Percentiles rank a stretch among this genome's conserved stretches.
These are phyloP conservation scores for Spatulosminthurus flaviceps DNA, from an alignment of 2,888 invertebrate species.

Conservation along the genomic window DNA sequence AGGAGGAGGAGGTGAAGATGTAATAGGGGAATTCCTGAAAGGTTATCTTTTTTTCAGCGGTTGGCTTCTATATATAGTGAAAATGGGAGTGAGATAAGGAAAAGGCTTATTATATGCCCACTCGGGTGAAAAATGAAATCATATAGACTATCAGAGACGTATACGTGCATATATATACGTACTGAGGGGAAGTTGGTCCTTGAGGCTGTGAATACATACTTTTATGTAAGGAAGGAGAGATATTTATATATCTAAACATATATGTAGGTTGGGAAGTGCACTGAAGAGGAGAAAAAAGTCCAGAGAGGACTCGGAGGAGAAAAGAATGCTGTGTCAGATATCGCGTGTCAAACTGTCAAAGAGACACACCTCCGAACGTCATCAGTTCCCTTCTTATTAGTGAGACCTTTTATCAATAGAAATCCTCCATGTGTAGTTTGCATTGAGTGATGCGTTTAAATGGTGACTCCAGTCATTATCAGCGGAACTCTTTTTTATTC, in stretches of 20 bases:
- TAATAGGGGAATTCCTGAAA: constrained; percentile 13
- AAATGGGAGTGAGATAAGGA: constrained; percentile 29
- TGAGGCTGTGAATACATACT: no score
- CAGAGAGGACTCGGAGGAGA: constrained; percentile 6
- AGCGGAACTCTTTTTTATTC: not conserved
- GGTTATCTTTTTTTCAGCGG: constrained; percentile 1
- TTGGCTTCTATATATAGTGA: not conserved
- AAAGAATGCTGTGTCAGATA: constrained; percentile 53
- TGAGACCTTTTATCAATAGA: constrained; percentile 34
- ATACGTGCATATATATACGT: not conserved
- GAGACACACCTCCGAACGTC: constrained; percentile 53
- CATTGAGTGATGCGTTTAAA: no score
- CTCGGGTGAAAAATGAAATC: constrained; percentile 25
- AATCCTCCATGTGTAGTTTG: no score
- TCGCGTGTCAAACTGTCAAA: constrained; percentile 57
- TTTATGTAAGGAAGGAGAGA: no score
- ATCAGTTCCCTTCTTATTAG: constrained; percentile 52
- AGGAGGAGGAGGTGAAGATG: not conserved
- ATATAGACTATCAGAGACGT: not conserved
- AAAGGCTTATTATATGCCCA: constrained; percentile 38
- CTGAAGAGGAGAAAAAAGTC: not conserved
- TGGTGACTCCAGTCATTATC: not conserved
- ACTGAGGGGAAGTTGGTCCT: not conserved
- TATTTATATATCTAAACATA: no score
- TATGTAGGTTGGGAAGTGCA: not conserved